These are phyloP conservation scores for Euleptes europaea DNA, from an alignment of 2,113 vertebrate genomes.

Conservation along the genomic window DNA sequence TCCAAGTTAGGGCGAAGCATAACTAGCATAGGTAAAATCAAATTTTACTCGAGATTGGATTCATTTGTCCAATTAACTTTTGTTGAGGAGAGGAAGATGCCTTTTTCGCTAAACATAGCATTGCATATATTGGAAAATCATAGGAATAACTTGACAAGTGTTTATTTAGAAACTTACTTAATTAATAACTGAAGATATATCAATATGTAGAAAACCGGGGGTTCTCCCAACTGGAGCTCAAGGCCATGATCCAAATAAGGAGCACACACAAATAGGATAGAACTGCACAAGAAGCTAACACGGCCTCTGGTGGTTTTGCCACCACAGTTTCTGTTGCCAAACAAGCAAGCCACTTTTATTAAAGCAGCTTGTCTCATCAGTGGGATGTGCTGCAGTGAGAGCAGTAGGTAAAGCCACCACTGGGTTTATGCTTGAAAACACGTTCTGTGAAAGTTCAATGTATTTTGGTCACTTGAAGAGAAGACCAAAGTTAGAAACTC, in stretches of 20 bases:
- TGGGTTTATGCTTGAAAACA: too few species aligned
- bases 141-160: too few species aligned
- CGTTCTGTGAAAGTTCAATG: neutral
- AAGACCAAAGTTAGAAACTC: neutral
- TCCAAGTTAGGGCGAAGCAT: too few species aligned
- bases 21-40: neutral
- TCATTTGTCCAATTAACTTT: neutral
- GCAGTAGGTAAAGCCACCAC: neutral
- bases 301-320: neutral
- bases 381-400: neutral
- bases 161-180: too few species aligned
- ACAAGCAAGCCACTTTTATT: neutral
- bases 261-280: neutral
- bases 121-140: neutral
- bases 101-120: neutral
- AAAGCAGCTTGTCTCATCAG: neutral
- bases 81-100: neutral
- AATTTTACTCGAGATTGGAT: neutral
- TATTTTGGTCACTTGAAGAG: neutral
- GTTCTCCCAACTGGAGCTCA: neutral
- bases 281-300: neutral
- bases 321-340: neutral
- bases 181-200: too few species aligned
- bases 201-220: neutral
- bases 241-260: neutral